Evolutionary conservation across 2,113 vertebrate species (phyloP), one percentile per base, ranked within the genome.

Genomic region (Ceuthmochares aereus): DNA sequence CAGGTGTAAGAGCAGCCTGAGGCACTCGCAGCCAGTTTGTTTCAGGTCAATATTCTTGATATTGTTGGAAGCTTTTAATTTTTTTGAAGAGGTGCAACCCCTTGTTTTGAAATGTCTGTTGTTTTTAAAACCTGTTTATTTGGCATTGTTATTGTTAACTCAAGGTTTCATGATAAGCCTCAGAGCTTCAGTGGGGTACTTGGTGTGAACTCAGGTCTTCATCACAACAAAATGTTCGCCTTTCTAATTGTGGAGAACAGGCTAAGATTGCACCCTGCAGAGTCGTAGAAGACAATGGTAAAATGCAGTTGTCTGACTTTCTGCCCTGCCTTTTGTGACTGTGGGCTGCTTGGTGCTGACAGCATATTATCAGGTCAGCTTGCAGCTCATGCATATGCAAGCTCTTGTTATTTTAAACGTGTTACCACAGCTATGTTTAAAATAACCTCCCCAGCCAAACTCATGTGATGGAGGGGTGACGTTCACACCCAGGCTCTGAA

Each of bases 381-480:
- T 32, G 16, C 8, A 4, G 76, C 64, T 69, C 90, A 14, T 77
- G n/a, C 72, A 26, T 91, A 92, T 87, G 64, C 69, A 89, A 68
- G 73, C 86, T 87, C 76, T 89, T 75, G 43, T 95, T 97, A 96
- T 95, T 96, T 96, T 90, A 90, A 95, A 80, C 2, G 3, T 87
- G 73, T 84, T 84, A 83, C 58, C 47, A 8, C 37, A 40, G 55
- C 86, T 62, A 52, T 0, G 2, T 87, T 95, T 90, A 84, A 96
- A 95, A 96, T 95, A 96, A 88, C 56, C 80, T 78, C 36, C 60
- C 32, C 29, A 43, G 64, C 58, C 20, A 34, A 40, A 37, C 51
- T 62, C 40, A n/a, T 6, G 2, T 56, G 84, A 34, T 1, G 3
- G 77, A 32, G 49, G 45, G 49, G n/a, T 51, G 52, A 37, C 40